Base-by-base conservation (phyloP, 2,888 invertebrate genomes). In the Nemoura dubitans region DNA sequence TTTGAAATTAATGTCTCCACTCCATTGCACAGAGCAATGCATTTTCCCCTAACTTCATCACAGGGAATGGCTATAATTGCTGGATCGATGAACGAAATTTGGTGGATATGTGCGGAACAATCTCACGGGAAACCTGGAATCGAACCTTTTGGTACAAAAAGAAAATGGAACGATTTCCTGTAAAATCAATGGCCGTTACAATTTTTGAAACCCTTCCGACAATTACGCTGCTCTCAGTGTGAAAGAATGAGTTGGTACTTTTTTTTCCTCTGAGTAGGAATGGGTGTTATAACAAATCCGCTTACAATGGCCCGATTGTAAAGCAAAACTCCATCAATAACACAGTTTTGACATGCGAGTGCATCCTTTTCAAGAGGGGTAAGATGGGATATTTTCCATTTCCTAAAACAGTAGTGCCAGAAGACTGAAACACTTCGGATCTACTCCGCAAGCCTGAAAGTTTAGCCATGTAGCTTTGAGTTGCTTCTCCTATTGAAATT, bases 301-400 rank as follows among this genome's bases (percentile, higher is more conserved):
- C 26, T 27, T 30, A 78, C 29, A 21, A 76, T 76, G 28, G 77
- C 85, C 30, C 28, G 85, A 76, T 85, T 21, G 30, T 77, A 85
- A 25, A 36, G 36, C 76, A 42, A 27, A 28, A 78, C 76, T 28
- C 77, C 80, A 85, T 85, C 85, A 29, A 30, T 26, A 78, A 76
- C 28, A 77, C 42, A 76, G 26, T 78, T 80, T 6, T 26, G 6
- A 80, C 2, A 3, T 28, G 28, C 3, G 5, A 28, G 26, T 5
- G 80, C 80, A 27, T 80, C 1, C 27, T 80, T 25, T 27, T 80
- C 26, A 27, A 7, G 3, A 5, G 21, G 29, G 26, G 27, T 25
- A 26, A 26, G 27, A 80, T 6, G 2, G 16, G 27, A 5, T 5
- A 80, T 14, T 26, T 28, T 5, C 80, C 80, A 28, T 16, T 21